Base-by-base conservation (phyloP, 2,797 vertebrate species). In the Bradypodion pumilum region DNA sequence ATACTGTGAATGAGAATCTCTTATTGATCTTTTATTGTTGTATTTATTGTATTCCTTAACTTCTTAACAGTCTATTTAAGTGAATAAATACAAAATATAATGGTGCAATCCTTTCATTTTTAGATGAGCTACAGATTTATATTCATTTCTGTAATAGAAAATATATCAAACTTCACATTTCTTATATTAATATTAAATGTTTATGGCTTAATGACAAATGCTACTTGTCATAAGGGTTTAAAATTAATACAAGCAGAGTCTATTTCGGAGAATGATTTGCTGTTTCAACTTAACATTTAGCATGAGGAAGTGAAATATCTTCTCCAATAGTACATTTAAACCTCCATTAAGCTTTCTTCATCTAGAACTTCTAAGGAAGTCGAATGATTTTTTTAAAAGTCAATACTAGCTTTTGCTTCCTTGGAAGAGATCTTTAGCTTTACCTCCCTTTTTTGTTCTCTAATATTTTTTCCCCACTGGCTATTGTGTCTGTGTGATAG, bases 101-200 rank as follows among this genome's bases (percentile, higher is more conserved):
- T 42, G 49, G 40, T 68, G 23, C 23, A 37, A 52, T 7, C n/a
- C 32, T 21, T 27, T 72, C 32, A 5, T 72, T 72, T 78, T 78
- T 35, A 82, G 75, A 66, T 56, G 27, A 23, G 3, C 40, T 65
- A 27, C n/a, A 19, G 32, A 23, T 56, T 65, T 84, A 15, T 9
- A 56, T 35, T 52, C 40, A 83, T 59, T 60, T 84, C 68, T 65
- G 27, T 23, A 75, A 27, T 32, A 82, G 62, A 7, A 66, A 37
- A 27, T 74, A 44, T 29, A 66, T 46, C 37, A 85, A 23, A 56
- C 68, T 76, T 76, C 32, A n/a, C 78, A 56, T 80, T 68, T 78
- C 19, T 29, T 82, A 35, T 81, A 10, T 83, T 80, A 52, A 79
- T 74, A 74, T 74, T 79, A 56, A 63, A 74, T 80, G 44, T 74